Conservation (phyloP, 92 coral and sea anemone genomes). For the Scolanthus callimorphus region DNA sequence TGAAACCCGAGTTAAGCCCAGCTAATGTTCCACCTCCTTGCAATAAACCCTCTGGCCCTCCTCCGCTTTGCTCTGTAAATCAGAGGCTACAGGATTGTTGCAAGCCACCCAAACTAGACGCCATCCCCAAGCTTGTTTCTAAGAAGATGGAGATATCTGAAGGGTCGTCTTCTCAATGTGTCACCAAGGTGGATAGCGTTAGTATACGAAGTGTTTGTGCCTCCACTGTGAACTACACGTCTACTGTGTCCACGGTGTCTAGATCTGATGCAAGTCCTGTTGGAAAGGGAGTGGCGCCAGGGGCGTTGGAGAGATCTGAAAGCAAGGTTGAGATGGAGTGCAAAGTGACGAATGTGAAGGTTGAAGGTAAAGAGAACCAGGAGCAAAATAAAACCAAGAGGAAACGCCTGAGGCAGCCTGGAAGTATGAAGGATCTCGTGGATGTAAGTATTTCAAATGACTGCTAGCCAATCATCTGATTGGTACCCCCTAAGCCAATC, state of each 20-base stretch:
- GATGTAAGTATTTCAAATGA: slow-evolving; percentile 34
- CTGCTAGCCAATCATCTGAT: background rate
- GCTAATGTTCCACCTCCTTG: background rate
- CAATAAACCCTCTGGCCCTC: slow-evolving; percentile 13
- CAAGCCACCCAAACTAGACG: background rate
- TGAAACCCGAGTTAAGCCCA: slow-evolving; percentile 6
- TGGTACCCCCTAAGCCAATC: no score
- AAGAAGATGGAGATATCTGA: background rate
- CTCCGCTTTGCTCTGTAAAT: slow-evolving; percentile 23
- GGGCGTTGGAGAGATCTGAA: slow-evolving; percentile 6
- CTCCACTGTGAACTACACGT: background rate
- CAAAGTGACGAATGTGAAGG: slow-evolving; percentile 31
- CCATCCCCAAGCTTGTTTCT: slow-evolving; percentile 6
- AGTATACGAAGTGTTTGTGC: background rate
- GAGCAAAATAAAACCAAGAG: slow-evolving; percentile 42
- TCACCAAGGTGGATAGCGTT: background rate
- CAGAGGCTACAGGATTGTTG: background rate
- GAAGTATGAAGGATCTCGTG: slow-evolving; percentile 49
- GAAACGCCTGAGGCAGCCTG: slow-evolving; percentile 64
- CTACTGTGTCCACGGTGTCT: slow-evolving; percentile 4
- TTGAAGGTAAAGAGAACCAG: slow-evolving; percentile 40
- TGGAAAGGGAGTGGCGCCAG: slow-evolving; percentile 4
- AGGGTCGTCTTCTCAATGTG: background rate
- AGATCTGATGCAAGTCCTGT: slow-evolving; percentile 14
- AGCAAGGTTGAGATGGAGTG: slow-evolving; percentile 27